phyloP scores from a whole-genome alignment of 2,888 invertebrate genomes.

The Cybosia mesomella region DNA sequence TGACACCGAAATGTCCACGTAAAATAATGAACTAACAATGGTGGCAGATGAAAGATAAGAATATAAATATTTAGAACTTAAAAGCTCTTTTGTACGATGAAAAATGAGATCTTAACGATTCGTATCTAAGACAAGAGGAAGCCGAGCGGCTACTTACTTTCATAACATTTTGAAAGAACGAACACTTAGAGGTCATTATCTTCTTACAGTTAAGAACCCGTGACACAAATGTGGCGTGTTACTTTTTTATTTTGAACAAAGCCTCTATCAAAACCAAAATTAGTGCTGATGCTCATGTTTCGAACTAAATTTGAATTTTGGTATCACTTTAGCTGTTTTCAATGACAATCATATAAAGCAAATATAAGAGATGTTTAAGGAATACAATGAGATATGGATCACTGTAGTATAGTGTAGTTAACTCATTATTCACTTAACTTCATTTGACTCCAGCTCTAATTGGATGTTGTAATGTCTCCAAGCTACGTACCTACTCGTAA shows the following conservation, averaged over 20 bases:
- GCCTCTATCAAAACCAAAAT: conserved; percentile 50
- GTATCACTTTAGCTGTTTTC: not conserved
- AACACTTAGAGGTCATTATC: conserved; percentile 47
- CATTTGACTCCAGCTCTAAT: not conserved
- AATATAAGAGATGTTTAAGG: not conserved
- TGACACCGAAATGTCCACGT: conserved; percentile 26
- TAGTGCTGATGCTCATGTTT: not conserved
- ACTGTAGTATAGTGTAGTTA: not conserved
- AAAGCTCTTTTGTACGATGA: conserved; percentile 44
- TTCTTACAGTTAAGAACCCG: conserved; percentile 45
- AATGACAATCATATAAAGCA: not conserved
- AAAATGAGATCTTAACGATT: conserved; percentile 49
- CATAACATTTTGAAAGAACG: conserved; percentile 52
- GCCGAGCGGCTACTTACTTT: conserved; percentile 41
- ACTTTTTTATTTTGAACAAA: conserved; percentile 33
- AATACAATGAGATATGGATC: not conserved
- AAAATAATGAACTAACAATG: conserved; percentile 32
- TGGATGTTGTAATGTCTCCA: not conserved
- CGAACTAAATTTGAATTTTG: not conserved
- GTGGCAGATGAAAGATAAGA: conserved; percentile 24
- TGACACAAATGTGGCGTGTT: conserved; percentile 36
- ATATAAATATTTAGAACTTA: conserved; percentile 47
- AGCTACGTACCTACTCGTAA: not conserved
- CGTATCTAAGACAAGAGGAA: conserved; percentile 40
- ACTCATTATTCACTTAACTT: not conserved